Evolutionary conservation across 2,113 vertebrate genomes (phyloP).

Genomic region (Leucopternis melanops): DNA sequence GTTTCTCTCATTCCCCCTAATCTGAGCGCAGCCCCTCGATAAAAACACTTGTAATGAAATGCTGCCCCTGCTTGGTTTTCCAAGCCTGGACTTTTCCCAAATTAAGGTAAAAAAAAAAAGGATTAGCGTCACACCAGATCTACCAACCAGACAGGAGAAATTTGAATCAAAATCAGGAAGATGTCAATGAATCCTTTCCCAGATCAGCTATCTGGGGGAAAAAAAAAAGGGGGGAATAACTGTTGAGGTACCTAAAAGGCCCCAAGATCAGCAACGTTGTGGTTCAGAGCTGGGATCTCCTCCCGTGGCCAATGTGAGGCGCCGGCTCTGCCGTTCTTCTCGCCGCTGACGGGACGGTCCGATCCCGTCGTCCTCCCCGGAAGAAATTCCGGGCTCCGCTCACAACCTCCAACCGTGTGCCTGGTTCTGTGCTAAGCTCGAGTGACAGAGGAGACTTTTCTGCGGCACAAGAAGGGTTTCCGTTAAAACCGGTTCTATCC

Average conservation of each 20-base stretch:
- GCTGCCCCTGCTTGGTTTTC: background rate
- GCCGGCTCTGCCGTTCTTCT: background rate
- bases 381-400: background rate
- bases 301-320: background rate
- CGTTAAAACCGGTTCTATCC: background rate
- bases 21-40: background rate
- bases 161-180: rapidly evolving
- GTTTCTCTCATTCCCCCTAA: background rate
- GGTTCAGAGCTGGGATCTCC: too few relatives aligned
- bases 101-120: background rate
- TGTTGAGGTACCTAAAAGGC: background rate
- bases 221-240: background rate
- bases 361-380: too few relatives aligned
- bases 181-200: background rate
- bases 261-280: background rate
- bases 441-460: background rate
- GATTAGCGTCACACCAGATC: background rate
- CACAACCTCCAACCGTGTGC: background rate
- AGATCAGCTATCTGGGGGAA: background rate
- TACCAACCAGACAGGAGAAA: background rate
- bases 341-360: rapidly evolving
- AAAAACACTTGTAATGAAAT: rapidly evolving
- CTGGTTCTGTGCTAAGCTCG: background rate
- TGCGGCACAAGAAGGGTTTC: background rate
- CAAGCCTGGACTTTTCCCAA: background rate